Evolutionary conservation across 2,888 invertebrate genomes (phyloP), one percentile per base, ranked within the genome.

Genomic region (Dryadula phaetusa): DNA sequence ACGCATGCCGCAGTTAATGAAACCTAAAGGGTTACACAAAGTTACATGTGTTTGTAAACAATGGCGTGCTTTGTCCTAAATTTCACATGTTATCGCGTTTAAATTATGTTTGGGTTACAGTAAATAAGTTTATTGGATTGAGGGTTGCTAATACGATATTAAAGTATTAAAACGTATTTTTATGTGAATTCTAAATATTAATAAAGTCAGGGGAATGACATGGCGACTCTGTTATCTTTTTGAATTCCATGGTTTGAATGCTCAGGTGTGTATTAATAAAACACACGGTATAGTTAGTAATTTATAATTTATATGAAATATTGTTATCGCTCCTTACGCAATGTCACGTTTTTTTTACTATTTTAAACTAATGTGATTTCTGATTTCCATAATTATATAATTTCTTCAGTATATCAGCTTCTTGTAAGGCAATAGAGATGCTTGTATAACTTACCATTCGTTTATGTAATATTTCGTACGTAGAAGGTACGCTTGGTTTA

Each of bases 1-100:
- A 25, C 73, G 37, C 73, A 58, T 62, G 64, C 67, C 66, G 64
- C 70, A 70, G 67, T 75, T 77, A 76, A 77, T 78, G 71, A 73
- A 73, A 73, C 22, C 46, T 37, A 61, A 70, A 73, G 74, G 76
- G 74, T 74, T 74, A 68, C 49, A 58, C 60, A 40, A 44, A 72
- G 72, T 73, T 70, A 67, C 71, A 72, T 46, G 56, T 70, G 71
- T 72, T 64, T 62, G 70, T 66, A 71, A 71, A 72, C 74, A 73
- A 65, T 25, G 62, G 40, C 40, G 58, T 49, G 34, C 49, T 40
- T 64, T 69, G 65, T 69, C 63, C n/a, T 14, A 46, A 20, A 62
- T 62, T 62, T 62, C 28, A 61, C 32, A 28, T 62, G 64, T 70
- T 67, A 71, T 63, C 56, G 54, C 64, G 62, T 70, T 70, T 62